Percentiles rank a stretch among this genome's conserved stretches.
These are phyloP conservation scores for Chelon auratus DNA, from an alignment of 2,797 vertebrate species.

Conservation along the genomic window DNA sequence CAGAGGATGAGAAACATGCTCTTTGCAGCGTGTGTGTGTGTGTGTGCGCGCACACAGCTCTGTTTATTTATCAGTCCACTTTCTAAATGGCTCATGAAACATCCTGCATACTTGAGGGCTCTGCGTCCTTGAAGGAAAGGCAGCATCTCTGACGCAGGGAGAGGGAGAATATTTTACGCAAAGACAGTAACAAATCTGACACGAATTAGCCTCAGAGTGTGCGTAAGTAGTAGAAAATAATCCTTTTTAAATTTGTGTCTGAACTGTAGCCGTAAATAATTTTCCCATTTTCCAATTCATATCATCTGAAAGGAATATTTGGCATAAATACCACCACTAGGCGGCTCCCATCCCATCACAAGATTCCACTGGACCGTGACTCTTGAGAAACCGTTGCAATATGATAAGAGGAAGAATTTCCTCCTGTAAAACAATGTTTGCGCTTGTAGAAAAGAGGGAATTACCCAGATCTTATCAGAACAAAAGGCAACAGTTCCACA, in stretches of 20 bases:
- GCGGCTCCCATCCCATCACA: constrained; percentile 33
- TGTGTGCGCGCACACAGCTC: constrained; percentile 49
- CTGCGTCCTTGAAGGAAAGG: constrained; percentile 18
- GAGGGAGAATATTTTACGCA: neutral
- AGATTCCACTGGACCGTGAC: constrained; percentile 7
- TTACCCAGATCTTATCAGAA: constrained; percentile 14
- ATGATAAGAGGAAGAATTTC: constrained; percentile 48
- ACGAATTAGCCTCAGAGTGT: neutral
- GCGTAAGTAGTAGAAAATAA: neutral
- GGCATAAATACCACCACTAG: constrained; percentile 48
- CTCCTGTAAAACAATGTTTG: constrained; percentile 15
- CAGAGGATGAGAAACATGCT: constrained; percentile 71
- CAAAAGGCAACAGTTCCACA: constrained; percentile 26
- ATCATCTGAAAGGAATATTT: neutral
- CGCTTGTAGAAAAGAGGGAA: constrained; percentile 10
- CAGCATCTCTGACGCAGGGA: constrained; percentile 11
- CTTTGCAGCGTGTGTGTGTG: constrained; percentile 46
- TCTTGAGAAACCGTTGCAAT: neutral
- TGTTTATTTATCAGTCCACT: constrained; percentile 63
- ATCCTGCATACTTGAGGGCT: constrained; percentile 53
- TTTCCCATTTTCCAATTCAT: neutral
- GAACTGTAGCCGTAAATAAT: neutral
- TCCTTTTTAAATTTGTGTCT: neutral
- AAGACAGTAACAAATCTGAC: neutral
- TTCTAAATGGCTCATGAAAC: constrained; percentile 65